Percentiles rank a stretch among this genome's conserved stretches.
Evolutionary conservation across 2,113 vertebrate genomes (phyloP).

Genomic region (Indicator maculatus): DNA sequence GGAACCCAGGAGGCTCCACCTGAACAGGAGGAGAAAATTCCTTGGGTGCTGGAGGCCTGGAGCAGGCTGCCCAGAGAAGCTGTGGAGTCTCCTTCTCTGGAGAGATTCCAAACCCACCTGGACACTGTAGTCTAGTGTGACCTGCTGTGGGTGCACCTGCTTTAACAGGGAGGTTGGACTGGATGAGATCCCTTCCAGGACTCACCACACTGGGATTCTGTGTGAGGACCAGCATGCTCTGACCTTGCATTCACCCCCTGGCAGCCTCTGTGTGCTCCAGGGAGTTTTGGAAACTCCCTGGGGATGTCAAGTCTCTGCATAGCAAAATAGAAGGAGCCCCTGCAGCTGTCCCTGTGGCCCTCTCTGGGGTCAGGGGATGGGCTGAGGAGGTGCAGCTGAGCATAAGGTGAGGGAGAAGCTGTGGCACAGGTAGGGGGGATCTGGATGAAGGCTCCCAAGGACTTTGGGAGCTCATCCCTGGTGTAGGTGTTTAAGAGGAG

Average conservation of each 20-base stretch:
- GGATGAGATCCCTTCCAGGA: too few relatives aligned
- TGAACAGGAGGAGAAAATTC: too few relatives aligned
- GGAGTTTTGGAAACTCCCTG: not conserved
- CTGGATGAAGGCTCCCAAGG: not conserved
- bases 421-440: not conserved
- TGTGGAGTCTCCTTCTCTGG: too few relatives aligned
- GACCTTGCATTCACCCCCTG: accelerated
- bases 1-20: too few relatives aligned
- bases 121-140: too few relatives aligned
- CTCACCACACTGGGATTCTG: too few relatives aligned
- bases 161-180: too few relatives aligned
- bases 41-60: too few relatives aligned
- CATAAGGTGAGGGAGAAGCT: accelerated
- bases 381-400: not conserved
- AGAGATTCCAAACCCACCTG: too few relatives aligned
- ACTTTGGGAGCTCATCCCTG: not conserved
- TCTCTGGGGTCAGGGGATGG: not conserved
- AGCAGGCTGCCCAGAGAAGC: too few relatives aligned
- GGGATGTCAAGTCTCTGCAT: accelerated
- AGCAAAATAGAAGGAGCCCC: not conserved
- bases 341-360: not conserved
- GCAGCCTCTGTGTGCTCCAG: not conserved
- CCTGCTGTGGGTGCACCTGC: too few relatives aligned
- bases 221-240: accelerated
- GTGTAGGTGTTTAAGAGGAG: slow-evolving; percentile 62